These are phyloP conservation scores for Mycetomoellerius zeteki DNA, from an alignment of 1,140 invertebrate genomes.

Conservation along the genomic window DNA sequence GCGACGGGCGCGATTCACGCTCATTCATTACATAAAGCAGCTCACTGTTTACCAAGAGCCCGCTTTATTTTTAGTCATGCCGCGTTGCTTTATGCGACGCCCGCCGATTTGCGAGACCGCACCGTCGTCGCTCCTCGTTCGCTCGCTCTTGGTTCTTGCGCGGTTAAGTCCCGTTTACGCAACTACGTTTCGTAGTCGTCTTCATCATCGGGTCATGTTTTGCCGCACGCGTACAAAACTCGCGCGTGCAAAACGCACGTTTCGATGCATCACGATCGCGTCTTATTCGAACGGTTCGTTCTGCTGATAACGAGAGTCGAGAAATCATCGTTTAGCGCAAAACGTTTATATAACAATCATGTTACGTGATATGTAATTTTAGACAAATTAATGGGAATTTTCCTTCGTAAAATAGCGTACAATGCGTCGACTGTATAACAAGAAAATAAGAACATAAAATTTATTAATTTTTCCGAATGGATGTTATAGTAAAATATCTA, in stretches of 20 bases:
- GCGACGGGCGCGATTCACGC: constrained; percentile 75
- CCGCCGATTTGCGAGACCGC: constrained; percentile 68
- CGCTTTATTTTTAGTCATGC: constrained; percentile 82
- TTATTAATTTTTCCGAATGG: background rate
- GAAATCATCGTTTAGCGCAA: constrained; percentile 43
- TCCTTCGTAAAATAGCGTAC: constrained; percentile 3
- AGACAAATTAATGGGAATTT: constrained; percentile 29
- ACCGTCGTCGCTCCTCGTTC: constrained; percentile 24
- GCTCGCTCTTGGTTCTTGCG: constrained; percentile 20
- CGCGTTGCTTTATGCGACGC: constrained; percentile 70
- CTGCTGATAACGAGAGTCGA: constrained; percentile 40
- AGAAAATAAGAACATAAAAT: background rate
- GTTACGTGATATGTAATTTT: constrained; percentile 39
- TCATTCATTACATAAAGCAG: constrained; percentile 85
- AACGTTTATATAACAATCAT: constrained; percentile 57
- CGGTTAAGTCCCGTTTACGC: constrained; percentile 61
- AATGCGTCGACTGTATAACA: background rate
- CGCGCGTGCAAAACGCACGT: constrained; percentile 3
- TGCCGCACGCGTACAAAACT: background rate
- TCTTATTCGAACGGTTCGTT: background rate
- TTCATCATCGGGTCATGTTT: background rate
- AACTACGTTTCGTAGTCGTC: constrained; percentile 38
- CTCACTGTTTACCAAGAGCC: constrained; percentile 80
- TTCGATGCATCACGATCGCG: constrained; percentile 16
- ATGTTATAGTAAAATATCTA: background rate